Conservation (phyloP, 30 jellyfish, hydroid and myxozoan species). For the Turritopsis dohrnii region DNA sequence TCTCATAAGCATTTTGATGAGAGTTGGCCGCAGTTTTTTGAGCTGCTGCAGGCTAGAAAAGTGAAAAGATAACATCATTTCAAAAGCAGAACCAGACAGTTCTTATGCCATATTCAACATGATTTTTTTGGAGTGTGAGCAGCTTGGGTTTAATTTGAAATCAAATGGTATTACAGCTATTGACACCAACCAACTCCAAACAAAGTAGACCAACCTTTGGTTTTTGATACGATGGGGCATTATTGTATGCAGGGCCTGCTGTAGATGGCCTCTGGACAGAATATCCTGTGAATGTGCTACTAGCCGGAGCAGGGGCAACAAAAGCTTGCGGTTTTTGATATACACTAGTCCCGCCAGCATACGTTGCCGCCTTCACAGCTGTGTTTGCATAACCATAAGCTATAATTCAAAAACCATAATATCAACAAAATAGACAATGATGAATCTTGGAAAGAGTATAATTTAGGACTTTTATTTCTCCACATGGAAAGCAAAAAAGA, state of each 20-base stretch:
- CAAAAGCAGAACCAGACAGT: conserved; percentile 12
- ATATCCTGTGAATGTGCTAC: conserved; percentile 32
- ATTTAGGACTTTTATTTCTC: no score
- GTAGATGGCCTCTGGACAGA: conserved; percentile 23
- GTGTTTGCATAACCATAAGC: conserved; percentile 33
- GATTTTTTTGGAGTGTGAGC: not conserved
- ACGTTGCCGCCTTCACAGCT: conserved; percentile 18
- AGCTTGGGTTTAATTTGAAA: not conserved
- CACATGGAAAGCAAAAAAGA: no score
- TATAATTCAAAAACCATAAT: not conserved
- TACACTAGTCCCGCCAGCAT: conserved; percentile 17
- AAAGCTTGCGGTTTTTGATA: conserved; percentile 28
- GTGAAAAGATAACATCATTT: conserved; percentile 4
- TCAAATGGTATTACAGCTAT: not conserved
- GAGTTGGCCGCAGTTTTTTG: conserved; percentile 13
- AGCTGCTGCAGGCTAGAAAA: conserved; percentile 34
- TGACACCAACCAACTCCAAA: not conserved
- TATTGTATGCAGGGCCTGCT: conserved; percentile 15
- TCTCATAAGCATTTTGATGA: conserved; percentile 78
- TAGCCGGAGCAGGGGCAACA: conserved; percentile 26
- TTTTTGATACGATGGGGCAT: conserved; percentile 14
- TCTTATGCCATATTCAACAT: not conserved
- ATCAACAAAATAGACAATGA: not conserved
- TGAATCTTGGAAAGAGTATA: no score
- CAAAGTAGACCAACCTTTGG: conserved; percentile 10